phyloP scores from a whole-genome alignment of 2,888 invertebrate genomes.

The Agriopis aurantiaria region DNA sequence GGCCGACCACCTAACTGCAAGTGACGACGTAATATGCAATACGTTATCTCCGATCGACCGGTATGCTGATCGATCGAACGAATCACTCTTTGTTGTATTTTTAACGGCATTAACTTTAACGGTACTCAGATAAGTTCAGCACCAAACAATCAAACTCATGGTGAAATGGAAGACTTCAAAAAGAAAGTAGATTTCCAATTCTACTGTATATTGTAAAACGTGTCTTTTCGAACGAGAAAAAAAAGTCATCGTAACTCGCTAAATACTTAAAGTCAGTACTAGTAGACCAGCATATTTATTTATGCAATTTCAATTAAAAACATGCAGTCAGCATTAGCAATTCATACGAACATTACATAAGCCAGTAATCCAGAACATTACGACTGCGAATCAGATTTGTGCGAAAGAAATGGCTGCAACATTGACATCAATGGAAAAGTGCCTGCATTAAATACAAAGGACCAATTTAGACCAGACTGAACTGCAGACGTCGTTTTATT shows the following conservation, averaged over 20 bases:
- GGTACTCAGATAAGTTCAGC: conserved; percentile 48
- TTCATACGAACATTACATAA: conserved; percentile 25
- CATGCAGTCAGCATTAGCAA: conserved; percentile 26
- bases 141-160: not conserved
- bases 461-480: conserved; percentile 44
- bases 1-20: conserved; percentile 29
- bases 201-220: too few relatives aligned
- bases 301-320: conserved; percentile 27
- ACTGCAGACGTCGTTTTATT: conserved; percentile 40
- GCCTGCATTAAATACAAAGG: conserved; percentile 28
- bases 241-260: not conserved
- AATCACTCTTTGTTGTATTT: conserved; percentile 50
- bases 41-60: conserved; percentile 44
- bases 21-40: conserved; percentile 43
- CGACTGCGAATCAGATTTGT: conserved; percentile 14
- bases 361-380: conserved; percentile 21
- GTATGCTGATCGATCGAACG: conserved; percentile 27
- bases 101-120: conserved; percentile 56
- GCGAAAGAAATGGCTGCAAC: conserved; percentile 28
- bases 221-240: too few relatives aligned
- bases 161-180: not conserved
- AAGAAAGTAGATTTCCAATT: too few relatives aligned
- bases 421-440: conserved; percentile 28
- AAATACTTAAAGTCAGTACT: not conserved
- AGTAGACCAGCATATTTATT: not conserved